Base-by-base conservation (phyloP, 2,113 vertebrate genomes). In the Bos javanicus region DNA sequence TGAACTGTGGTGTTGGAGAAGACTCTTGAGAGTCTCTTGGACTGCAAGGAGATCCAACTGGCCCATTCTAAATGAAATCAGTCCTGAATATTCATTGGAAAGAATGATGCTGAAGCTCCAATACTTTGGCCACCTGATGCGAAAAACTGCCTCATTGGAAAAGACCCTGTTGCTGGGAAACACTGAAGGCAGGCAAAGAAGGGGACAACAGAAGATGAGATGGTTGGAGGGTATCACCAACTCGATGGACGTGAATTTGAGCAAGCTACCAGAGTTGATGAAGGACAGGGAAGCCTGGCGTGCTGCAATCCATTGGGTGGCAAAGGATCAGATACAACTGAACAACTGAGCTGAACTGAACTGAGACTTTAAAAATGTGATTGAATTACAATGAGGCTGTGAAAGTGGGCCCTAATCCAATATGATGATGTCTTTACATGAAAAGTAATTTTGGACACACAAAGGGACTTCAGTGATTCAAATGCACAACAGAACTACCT, bases 281-380 rank as follows among this genome's bases (percentile, higher is more conserved):
- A 71, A 23, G n/a, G 64, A 71, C 64, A 67, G 8, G 8, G 17
- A 67, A 21, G 64, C 2, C 64, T 67, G 64, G 33, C 2, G 1
- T 36, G 9, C 33, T 67, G 17, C 2, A 67, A 2, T 67, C 8
- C 4, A 36, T 21, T 71, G 64, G n/a, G 9, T 71, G 0, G 0
- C 9, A 71, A 71, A 71, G 17, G 4, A 71, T 71, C 4, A 36
- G 64, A 71, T 0, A 21, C 17, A 71, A 36, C n/a, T 71, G n/a
- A 71, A 19, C n/a, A 71, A 21, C 9, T 36, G 17, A 36, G 2
- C 9, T 71, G n/a, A 71, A 71, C 9, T 71, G 64, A 71, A 36
- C 0, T 36, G 19, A 71, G n/a, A 36, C 11, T 33, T 33, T 48
- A 94, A 57, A 57, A 13, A 84, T 2, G 4, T 36, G 25, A 76